phyloP scores from a whole-genome alignment of 2,113 vertebrate species.

The Crocuta crocuta region DNA sequence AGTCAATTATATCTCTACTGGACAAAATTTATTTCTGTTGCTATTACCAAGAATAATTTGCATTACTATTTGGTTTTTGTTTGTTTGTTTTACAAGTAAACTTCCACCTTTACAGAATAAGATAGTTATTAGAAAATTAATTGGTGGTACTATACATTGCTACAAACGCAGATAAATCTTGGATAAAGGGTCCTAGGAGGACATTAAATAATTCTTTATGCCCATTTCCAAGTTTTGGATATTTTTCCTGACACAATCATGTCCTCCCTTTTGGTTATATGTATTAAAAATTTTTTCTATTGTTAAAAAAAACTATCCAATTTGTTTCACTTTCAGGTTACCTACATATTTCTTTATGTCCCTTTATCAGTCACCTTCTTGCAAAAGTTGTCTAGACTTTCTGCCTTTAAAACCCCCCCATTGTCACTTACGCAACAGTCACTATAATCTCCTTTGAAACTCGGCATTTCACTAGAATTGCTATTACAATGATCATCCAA shows the following conservation, averaged over 20 bases:
- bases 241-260: neutral
- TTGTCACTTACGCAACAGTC: neutral
- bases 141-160: neutral
- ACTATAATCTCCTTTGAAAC: neutral
- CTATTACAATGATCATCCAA: neutral
- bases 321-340: neutral
- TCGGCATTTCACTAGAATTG: neutral
- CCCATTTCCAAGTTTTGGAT: neutral
- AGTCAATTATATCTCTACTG: neutral
- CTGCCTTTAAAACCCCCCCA: neutral
- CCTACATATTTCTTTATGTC: neutral
- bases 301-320: neutral
- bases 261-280: neutral
- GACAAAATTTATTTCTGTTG: conserved; percentile 5
- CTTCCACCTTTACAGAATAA: neutral
- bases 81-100: neutral
- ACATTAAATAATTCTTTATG: neutral
- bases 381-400: neutral
- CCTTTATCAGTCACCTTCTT: neutral
- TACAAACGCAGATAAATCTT: neutral
- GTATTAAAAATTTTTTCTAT: neutral
- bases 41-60: neutral
- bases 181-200: neutral
- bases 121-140: neutral
- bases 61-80: neutral